Conservation (phyloP, 2,888 invertebrate genomes). For the Nomada lathburiana region DNA sequence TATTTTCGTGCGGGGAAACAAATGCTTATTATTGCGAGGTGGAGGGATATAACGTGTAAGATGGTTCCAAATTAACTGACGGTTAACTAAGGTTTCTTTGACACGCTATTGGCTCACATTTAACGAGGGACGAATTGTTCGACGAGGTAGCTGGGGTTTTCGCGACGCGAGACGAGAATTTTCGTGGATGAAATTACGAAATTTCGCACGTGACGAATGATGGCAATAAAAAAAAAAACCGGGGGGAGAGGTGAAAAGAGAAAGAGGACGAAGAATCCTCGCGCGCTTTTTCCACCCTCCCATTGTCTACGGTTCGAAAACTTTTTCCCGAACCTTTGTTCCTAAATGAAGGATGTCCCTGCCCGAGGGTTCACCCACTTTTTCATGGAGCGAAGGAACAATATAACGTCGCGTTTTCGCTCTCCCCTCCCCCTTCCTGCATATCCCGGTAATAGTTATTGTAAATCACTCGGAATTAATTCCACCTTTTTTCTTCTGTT, state of each 20-base stretch:
- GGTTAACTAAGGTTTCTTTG: too few species aligned
- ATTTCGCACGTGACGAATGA: constrained; percentile 34
- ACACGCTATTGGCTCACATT: too few species aligned
- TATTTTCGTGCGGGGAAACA: too few species aligned
- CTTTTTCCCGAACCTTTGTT: constrained; percentile 50
- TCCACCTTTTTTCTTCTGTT: background rate
- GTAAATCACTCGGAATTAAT: constrained; percentile 33
- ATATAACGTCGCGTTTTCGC: constrained; percentile 47
- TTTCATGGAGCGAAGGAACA: constrained; percentile 32
- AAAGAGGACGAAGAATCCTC: background rate
- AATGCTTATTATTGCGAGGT: too few species aligned
- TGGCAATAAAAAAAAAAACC: background rate
- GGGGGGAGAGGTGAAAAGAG: background rate
- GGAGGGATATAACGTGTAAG: too few species aligned
- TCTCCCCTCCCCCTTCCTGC: constrained; percentile 8
- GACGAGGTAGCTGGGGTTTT: too few species aligned
- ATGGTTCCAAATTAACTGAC: too few species aligned
- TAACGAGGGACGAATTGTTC: too few species aligned
- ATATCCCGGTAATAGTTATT: constrained; percentile 25
- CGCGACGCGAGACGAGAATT: background rate
- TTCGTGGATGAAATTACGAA: constrained; percentile 11
- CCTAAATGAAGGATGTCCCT: constrained; percentile 51
- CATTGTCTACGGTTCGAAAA: constrained; percentile 50
- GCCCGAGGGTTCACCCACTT: constrained; percentile 50
- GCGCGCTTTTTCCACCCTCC: constrained; percentile 30